phyloP scores from a whole-genome alignment of 2,113 vertebrate species.

The Piaya cayana region DNA sequence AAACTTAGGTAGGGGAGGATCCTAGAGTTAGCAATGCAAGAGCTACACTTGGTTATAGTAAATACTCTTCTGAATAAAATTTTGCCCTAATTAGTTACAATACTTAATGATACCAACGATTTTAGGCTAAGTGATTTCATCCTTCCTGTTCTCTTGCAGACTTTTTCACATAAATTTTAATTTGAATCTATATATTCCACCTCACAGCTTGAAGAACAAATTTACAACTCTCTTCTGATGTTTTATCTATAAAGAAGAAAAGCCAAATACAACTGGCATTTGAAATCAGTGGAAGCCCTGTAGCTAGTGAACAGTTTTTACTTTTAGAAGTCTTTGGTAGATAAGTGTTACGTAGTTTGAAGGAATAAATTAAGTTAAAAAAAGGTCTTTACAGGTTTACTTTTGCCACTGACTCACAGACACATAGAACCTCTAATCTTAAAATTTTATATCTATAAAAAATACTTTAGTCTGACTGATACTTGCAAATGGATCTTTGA shows the following conservation, averaged over 20 bases:
- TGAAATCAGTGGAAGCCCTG: neutral
- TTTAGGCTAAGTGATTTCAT: neutral
- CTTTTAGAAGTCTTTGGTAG: neutral
- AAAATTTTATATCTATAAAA: neutral
- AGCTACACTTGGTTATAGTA: neutral
- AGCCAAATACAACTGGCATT: neutral
- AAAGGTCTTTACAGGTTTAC: neutral
- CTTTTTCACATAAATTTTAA: neutral
- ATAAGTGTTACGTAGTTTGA: neutral
- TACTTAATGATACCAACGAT: neutral
- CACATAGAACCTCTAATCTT: neutral
- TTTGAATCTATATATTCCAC: neutral
- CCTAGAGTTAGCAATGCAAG: neutral
- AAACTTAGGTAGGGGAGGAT: neutral
- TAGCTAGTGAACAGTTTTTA: neutral
- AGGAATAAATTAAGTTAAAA: neutral
- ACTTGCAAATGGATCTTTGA: neutral
- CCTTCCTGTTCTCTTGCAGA: neutral
- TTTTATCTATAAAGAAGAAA: neutral
- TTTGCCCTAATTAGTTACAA: neutral
- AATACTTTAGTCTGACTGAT: neutral
- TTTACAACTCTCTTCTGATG: neutral
- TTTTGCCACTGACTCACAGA: neutral
- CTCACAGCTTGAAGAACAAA: neutral
- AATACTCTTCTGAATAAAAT: neutral